Percentiles rank a stretch among this genome's conserved stretches.
These are phyloP conservation scores for Distichodus sexfasciatus DNA, from an alignment of 2,797 vertebrate genomes.

Conservation along the genomic window DNA sequence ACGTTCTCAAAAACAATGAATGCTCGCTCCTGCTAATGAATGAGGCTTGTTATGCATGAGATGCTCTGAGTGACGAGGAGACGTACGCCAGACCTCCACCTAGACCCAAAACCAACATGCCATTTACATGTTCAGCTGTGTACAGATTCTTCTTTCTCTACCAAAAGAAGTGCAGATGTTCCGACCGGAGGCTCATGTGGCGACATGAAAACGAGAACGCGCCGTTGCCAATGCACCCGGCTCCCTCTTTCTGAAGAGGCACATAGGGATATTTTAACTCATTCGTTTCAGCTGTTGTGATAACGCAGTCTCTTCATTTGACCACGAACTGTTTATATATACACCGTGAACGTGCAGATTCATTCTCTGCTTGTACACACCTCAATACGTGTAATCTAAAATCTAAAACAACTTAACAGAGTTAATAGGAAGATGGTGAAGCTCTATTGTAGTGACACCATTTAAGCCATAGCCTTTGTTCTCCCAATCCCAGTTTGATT, in stretches of 20 bases:
- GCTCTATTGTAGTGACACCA: constrained; percentile 33
- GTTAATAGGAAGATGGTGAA: constrained; percentile 23
- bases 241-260: constrained; percentile 62
- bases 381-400: constrained; percentile 29
- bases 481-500: constrained; percentile 36
- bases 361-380: not conserved
- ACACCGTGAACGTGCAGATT: constrained; percentile 8
- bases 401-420: constrained; percentile 29
- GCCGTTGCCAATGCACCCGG: constrained; percentile 65
- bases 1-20: constrained; percentile 72
- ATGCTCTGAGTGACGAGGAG: constrained; percentile 63
- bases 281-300: constrained; percentile 18
- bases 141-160: constrained; percentile 75
- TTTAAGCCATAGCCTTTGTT: constrained; percentile 35
- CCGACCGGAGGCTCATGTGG: constrained; percentile 70
- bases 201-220: constrained; percentile 69
- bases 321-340: too few relatives aligned
- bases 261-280: constrained; percentile 68
- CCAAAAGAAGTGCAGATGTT: constrained; percentile 76
- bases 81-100: constrained; percentile 63
- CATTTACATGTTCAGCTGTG: constrained; percentile 65
- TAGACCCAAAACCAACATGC: constrained; percentile 75
- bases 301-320: not conserved
- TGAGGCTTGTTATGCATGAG: constrained; percentile 70
- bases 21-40: constrained; percentile 65